These are phyloP conservation scores for Drosophila mercatorum DNA, from an alignment of 2,888 invertebrate species.

Conservation along the genomic window DNA sequence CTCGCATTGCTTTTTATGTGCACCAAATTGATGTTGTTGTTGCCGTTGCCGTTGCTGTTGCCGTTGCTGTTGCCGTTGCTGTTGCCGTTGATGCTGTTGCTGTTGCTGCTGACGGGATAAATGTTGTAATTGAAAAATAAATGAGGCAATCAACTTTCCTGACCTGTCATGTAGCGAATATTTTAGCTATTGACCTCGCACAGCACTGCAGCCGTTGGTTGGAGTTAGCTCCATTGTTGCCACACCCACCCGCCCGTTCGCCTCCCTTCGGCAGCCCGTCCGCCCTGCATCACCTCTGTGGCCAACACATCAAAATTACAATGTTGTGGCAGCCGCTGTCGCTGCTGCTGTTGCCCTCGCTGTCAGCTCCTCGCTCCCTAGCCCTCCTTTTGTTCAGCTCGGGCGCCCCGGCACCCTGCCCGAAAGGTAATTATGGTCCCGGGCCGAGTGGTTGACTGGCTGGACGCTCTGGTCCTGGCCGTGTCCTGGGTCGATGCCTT, in stretches of 20 bases:
- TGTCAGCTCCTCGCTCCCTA: too few species aligned
- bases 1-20: conserved; percentile 64
- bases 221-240: conserved; percentile 12
- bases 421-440: conserved; percentile 72
- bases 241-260: neutral
- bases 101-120: conserved; percentile 61
- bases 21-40: conserved; percentile 31
- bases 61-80: conserved; percentile 21
- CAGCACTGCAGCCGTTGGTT: conserved; percentile 18
- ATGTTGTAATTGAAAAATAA: conserved; percentile 80
- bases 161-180: conserved; percentile 79
- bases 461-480: conserved; percentile 3
- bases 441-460: conserved; percentile 39
- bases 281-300: conserved; percentile 17
- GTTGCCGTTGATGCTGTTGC: conserved; percentile 17
- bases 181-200: conserved; percentile 76
- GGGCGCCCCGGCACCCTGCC: conserved; percentile 4
- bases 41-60: conserved; percentile 12
- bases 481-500: conserved; percentile 36
- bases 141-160: conserved; percentile 77
- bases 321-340: conserved; percentile 63
- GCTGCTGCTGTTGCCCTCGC: conserved; percentile 1
- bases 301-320: conserved; percentile 68
- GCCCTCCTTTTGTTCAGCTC: neutral
- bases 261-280: neutral